Base-by-base conservation (phyloP, 2,888 invertebrate species). In the Agriopis leucophaearia region DNA sequence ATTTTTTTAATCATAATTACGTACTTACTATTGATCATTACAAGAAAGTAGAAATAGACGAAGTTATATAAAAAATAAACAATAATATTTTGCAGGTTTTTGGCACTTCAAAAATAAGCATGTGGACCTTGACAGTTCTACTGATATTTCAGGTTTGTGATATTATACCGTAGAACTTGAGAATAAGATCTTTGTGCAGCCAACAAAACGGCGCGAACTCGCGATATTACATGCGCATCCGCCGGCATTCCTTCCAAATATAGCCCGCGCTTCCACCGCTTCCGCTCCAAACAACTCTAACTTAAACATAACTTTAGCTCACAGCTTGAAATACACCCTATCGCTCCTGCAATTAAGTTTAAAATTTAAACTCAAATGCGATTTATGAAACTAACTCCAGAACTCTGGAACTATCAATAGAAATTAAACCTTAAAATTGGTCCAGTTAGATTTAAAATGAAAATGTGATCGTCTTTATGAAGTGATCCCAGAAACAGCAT, bases 181-280 rank as follows among this genome's bases (percentile, higher is more conserved):
- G 13, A 35, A 36, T 36, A 15, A 15, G 18, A 9, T 40, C 9
- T 16, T 8, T 42, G 56, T 63, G 62, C 42, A 56, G 63, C 67
- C 78, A 75, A 71, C 71, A 71, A 70, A 70, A 75, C 69, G 64
- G 68, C 66, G 55, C 51, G 13, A 70, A 70, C 74, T 80, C 80
- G 87, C 87, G 84, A 85, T 85, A 82, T 85, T 84, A 83, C 85
- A 8, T 27, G 55, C 55, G 72, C 85, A 86, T 88, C 88, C 88
- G 87, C 79, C 81, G 81, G 75, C 82, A 78, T 80, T 79, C 78
- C 79, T 68, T 81, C 86, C 85, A 88, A 86, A 85, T 85, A 81
- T 88, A 88, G 74, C 64, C 74, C 74, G 71, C 78, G 78, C 75
- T 76, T 70, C 68, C 81, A 82, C 70, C 84, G 81, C 83, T 83